Evolutionary conservation across 2,888 invertebrate species (phyloP), one percentile per base, ranked within the genome.

Genomic region (Octonoba sinensis): DNA sequence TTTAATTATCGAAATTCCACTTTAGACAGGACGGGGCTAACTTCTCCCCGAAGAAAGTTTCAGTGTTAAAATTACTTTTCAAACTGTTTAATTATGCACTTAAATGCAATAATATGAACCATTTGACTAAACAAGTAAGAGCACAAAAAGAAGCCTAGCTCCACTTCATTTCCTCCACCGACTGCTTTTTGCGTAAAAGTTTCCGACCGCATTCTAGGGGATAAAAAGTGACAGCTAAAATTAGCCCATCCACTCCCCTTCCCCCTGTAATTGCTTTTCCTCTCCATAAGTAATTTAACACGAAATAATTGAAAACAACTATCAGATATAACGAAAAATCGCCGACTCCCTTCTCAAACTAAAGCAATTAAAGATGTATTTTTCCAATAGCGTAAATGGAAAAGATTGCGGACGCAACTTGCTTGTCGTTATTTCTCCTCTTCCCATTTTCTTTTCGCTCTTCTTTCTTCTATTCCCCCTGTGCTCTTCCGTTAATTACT

Each of bases 291-390:
- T 77, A 77, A 77, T 77, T 77, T 77, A 77, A 77, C 64, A 64
- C 70, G 64, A 64, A 64, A 70, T 77, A 77, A 77, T 77, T 77
- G 77, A 77, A 77, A 77, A 77, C 77, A 77, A 77, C 54, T 65
- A 54, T 73, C 22, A 13, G 24, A 27, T 56, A 36, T 36, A 36
- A 36, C 36, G 36, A 36, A 36, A 36, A 36, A 36, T 36, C 11
- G 36, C 36, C 36, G 36, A 11, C 36, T 36, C 36, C 36, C 36
- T 36, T 36, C 36, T 36, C 36, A 54, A 64, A 71, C 77, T 65
- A 64, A 71, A 77, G 77, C 77, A 77, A 77, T 77, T 77, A 77
- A 70, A 70, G 77, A 70, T 62, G 77, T 54, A 77, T 77, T 77
- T 77, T 77, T 77, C 77, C 77, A 54, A 77, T 77, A 70, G n/a